Conservation (phyloP, 2,888 invertebrate genomes). For the Atethmia centrago region DNA sequence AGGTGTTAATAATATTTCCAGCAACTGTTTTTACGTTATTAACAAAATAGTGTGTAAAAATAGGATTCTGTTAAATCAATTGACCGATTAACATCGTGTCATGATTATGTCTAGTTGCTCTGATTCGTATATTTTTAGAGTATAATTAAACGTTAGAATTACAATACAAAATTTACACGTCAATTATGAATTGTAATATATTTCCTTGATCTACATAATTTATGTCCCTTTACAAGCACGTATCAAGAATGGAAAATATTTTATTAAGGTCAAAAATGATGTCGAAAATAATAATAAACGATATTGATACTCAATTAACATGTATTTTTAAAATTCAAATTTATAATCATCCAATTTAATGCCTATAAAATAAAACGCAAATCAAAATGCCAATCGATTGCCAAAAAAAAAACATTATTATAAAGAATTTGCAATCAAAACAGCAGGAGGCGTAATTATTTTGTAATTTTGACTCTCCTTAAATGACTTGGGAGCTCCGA, state of each 20-base stretch:
- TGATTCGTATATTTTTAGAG: background rate
- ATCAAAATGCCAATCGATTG: slow-evolving; percentile 42
- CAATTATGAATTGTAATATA: slow-evolving; percentile 20
- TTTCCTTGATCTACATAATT: slow-evolving; percentile 51
- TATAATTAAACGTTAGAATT: slow-evolving; percentile 27
- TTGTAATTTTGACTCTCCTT: slow-evolving; percentile 29
- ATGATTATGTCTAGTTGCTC: background rate
- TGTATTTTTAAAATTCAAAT: slow-evolving; percentile 41
- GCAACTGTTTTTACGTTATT: background rate
- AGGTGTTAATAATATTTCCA: slow-evolving; percentile 3
- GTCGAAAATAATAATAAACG: slow-evolving; percentile 33
- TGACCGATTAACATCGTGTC: background rate
- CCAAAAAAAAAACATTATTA: slow-evolving; percentile 34
- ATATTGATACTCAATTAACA: slow-evolving; percentile 45
- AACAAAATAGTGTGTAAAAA: slow-evolving; percentile 5
- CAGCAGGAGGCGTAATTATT: slow-evolving; percentile 38
- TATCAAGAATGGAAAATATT: slow-evolving; percentile 34
- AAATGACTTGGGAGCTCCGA: slow-evolving; percentile 27
- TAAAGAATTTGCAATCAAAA: slow-evolving; percentile 43
- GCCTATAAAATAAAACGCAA: slow-evolving; percentile 46
- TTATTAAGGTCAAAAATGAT: slow-evolving; percentile 44
- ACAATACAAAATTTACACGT: slow-evolving; percentile 19
- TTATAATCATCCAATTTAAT: slow-evolving; percentile 52
- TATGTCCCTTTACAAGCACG: slow-evolving; percentile 18
- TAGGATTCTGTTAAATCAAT: slow-evolving; percentile 10